Evolutionary conservation across 2,113 vertebrate species (phyloP).

Genomic region (Puffinus mauretanicus): DNA sequence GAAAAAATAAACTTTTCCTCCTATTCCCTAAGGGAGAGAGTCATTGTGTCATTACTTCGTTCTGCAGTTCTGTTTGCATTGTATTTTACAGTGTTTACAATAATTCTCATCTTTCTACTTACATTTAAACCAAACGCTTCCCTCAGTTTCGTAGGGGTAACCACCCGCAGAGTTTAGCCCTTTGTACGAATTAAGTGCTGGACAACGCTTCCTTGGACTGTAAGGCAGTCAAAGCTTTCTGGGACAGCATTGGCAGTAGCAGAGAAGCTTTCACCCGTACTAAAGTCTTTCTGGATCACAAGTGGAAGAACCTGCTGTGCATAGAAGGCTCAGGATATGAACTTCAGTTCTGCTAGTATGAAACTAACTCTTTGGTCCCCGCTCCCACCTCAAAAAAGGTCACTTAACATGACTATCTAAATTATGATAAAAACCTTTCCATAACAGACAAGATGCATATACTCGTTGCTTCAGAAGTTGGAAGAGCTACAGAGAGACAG

Average conservation of each 20-base stretch:
- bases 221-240: background rate
- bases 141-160: background rate
- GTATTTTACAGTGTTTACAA: background rate
- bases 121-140: slow-evolving; percentile 11
- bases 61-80: background rate
- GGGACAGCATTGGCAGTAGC: background rate
- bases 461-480: background rate
- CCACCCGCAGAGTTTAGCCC: background rate
- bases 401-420: background rate
- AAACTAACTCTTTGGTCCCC: background rate
- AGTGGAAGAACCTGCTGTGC: background rate
- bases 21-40: background rate
- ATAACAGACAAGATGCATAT: background rate
- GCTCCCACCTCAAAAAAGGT: background rate
- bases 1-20: background rate
- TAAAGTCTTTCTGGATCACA: background rate
- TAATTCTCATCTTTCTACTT: background rate
- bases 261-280: background rate
- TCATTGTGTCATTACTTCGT: background rate
- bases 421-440: background rate
- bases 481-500: background rate
- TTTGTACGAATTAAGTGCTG: background rate
- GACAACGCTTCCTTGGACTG: background rate
- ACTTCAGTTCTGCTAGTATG: background rate
- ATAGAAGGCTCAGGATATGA: background rate